Base-by-base conservation (phyloP, 92 coral and sea anemone species). In the Micromussa lordhowensis region DNA sequence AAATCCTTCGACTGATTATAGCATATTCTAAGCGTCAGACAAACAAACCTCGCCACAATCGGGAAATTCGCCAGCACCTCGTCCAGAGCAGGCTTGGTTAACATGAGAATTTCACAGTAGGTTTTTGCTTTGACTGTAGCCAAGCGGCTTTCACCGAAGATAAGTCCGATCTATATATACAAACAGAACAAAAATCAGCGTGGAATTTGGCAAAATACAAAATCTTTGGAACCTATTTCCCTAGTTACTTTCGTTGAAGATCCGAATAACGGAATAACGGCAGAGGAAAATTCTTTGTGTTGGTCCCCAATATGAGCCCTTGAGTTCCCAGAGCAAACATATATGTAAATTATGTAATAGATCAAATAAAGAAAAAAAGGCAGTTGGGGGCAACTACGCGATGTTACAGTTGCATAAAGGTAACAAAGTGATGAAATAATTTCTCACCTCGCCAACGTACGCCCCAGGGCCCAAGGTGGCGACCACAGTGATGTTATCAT, bases 81-180 rank as follows among this genome's bases (percentile, higher is more conserved):
- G 77, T 95, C 98, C n/a, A 95, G 91, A 29, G 92, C 95, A 5
- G 89, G 82, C 79, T 95, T 95, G 22, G 94, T 95, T 79, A 95
- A 61, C 98, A 95, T 95, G 26, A 95, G 78, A 63, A 95, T 94
- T 78, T 95, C 97, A 74, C 98, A 95, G 88, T 87, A 86, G 24
- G 98, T 95, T 79, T 85, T 95, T 59, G 98, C 98, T 88, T 91
- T 93, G 18, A 95, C 98, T 75, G 98, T 91, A 4, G 98, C 96
- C 17, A 95, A 82, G 38, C 96, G 98, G 75, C 93, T 95, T 75
- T 95, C 96, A 40, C 98, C 98, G 72, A 89, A 95, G 68, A 95
- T 92, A 5, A 95, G 94, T 49, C 98, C 98, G 38, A 95, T 89
- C 98, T 95, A 66, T 15, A 26, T 35, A 51, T 17, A 16, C 18